Base-by-base conservation (phyloP, 1,140 invertebrate genomes). In the Hycleus phaleratus region DNA sequence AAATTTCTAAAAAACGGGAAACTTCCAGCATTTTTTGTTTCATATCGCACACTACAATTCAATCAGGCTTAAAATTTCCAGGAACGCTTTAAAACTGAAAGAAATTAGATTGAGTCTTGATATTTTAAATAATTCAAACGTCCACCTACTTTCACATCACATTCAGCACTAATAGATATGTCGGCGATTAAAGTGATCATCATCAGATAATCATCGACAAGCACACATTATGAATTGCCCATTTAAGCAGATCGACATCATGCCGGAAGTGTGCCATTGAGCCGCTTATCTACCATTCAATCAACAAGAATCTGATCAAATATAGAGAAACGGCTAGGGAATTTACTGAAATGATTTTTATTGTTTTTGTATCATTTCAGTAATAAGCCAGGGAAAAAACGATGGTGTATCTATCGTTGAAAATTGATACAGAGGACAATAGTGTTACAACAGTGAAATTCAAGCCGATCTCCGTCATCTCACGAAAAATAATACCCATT, bases 201-300 rank as follows among this genome's bases (percentile, higher is more conserved):
- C 5, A 44, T 39, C 11, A 47, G 45, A 48, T 40, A 47, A 53
- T 2, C 3, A 47, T n/a, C 26, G 10, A n/a, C 26, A 26, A 32
- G 4, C 8, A 38, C n/a, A 8, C 11, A 25, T 50, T 48, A n/a
- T 44, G 12, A 38, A 10, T 24, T 58, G 42, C 39, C 32, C 32
- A 24, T 55, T 57, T 53, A 53, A 53, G 46, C 9, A 32, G 51
- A 45, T 53, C 18, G 51, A 45, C 60, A 26, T 44, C 42, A 43
- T 42, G 45, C 52, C 51, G 32, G 49, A 49, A 56, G 56, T 50
- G 60, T 62, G 60, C 42, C 45, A 11, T 10, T 49, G 43, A 60
- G 56, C 58, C 57, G 49, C 58, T 62, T 62, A 62, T 62, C 57
- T 42, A 32, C 56, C 53, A 46, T 49, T 59, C 26, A 45, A 6